Conservation (phyloP, 2,888 invertebrate genomes). For the Euzophera pinguis region DNA sequence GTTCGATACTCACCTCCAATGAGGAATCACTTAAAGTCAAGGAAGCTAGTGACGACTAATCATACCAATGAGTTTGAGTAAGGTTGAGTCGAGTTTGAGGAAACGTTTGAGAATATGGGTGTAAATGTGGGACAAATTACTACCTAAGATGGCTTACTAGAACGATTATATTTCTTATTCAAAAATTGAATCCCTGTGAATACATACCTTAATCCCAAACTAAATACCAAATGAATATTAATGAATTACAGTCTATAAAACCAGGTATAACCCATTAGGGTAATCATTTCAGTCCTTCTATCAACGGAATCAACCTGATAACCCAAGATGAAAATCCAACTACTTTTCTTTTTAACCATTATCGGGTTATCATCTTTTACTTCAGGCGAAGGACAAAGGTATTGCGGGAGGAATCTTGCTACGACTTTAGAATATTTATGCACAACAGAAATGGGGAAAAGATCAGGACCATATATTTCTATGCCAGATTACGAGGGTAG, state of each 20-base stretch:
- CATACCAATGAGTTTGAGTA: no score
- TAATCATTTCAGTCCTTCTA: slow-evolving; percentile 7
- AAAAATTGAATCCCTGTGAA: not conserved
- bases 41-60: no score
- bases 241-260: slow-evolving; percentile 27
- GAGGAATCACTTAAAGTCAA: no score
- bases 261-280: not conserved
- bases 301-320: not conserved
- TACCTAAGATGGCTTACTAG: no score
- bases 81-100: no score
- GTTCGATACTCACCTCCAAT: no score
- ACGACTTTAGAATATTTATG: slow-evolving; percentile 22
- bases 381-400: slow-evolving; percentile 13
- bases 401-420: slow-evolving; percentile 26
- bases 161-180: no score
- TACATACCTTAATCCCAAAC: slow-evolving; percentile 10
- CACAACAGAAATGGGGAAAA: not conserved
- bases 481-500: slow-evolving; percentile 10
- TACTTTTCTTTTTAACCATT: slow-evolving; percentile 3
- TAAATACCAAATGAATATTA: slow-evolving; percentile 26
- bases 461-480: slow-evolving; percentile 10
- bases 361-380: slow-evolving; percentile 6
- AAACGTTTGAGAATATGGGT: no score
- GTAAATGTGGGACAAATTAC: no score
- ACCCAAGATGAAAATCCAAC: not conserved